Conservation (phyloP, 1,140 invertebrate species). For the Drosophila jambulina region DNA sequence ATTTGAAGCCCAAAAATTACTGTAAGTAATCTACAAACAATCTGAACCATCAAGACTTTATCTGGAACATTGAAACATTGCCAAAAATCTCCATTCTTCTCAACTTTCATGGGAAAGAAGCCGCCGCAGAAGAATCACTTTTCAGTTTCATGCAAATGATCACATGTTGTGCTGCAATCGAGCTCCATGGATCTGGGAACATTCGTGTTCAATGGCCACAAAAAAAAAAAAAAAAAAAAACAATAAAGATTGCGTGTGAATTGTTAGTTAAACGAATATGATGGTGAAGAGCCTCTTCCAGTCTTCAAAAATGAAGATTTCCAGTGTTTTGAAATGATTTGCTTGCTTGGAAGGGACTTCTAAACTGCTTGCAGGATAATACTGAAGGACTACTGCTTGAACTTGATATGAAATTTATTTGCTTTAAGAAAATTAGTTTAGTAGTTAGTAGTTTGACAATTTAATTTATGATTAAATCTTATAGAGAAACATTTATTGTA, state of each 20-base stretch:
- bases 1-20: not conserved
- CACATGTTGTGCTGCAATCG: slow-evolving; percentile 43
- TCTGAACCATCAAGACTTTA: not conserved
- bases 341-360: not conserved
- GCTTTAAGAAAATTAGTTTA: too few relatives aligned
- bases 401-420: too few relatives aligned
- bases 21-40: not conserved
- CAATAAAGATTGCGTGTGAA: slow-evolving; percentile 24
- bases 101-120: slow-evolving; percentile 23
- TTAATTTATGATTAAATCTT: too few relatives aligned
- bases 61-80: slow-evolving; percentile 17
- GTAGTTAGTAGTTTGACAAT: too few relatives aligned
- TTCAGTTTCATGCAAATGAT: slow-evolving; percentile 35
- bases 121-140: slow-evolving; percentile 6
- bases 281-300: not conserved
- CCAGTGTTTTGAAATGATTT: not conserved
- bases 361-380: slow-evolving; percentile 1
- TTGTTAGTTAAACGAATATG: not conserved
- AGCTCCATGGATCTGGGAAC: slow-evolving; percentile 45
- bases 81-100: slow-evolving; percentile 31
- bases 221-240: not conserved
- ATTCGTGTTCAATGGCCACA: slow-evolving; percentile 27
- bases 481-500: too few relatives aligned
- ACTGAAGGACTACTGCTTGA: too few relatives aligned
- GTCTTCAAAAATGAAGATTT: slow-evolving; percentile 3